A percentile compares a stretch with the other conserved stretches of the same genome.
These are phyloP conservation scores for Lepidocolaptes lacrymiger DNA, from an alignment of 2,797 vertebrate species.

Conservation along the genomic window DNA sequence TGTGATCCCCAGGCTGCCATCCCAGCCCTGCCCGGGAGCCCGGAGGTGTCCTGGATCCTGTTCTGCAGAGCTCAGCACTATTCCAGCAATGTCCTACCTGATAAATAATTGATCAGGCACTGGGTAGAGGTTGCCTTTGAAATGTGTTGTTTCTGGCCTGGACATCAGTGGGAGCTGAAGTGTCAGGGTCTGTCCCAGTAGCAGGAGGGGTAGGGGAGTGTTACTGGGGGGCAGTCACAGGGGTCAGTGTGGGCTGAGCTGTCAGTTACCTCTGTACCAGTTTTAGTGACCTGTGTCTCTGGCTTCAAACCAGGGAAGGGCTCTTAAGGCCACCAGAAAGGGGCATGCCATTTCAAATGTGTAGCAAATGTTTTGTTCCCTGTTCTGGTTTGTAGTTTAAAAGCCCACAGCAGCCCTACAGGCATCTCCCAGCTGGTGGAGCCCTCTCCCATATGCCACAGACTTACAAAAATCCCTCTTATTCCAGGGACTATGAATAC, in stretches of 20 bases:
- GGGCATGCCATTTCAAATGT: neutral
- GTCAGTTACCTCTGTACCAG: neutral
- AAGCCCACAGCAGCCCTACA: neutral
- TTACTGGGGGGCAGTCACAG: neutral
- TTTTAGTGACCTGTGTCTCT: neutral
- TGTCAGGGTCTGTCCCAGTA: neutral
- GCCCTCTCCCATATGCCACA: neutral
- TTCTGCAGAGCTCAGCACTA: slow-evolving; percentile 1
- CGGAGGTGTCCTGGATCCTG: neutral
- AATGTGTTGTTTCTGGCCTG: neutral
- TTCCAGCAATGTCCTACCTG: neutral
- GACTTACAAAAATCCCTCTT: neutral
- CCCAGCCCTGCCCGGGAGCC: neutral
- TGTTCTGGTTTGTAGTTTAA: accelerated
- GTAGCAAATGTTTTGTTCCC: neutral
- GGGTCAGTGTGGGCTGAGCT: neutral
- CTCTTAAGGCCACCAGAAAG: neutral
- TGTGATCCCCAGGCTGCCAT: accelerated
- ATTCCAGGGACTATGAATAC: accelerated
- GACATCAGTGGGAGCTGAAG: neutral
- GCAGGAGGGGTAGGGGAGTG: neutral
- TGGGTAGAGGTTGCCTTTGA: neutral
- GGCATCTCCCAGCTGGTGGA: neutral
- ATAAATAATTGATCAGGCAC: neutral
- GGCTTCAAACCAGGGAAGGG: neutral